Percentiles rank a stretch among this genome's conserved stretches.
Evolutionary conservation across 2,888 invertebrate species (phyloP).

Genomic region (Eristalis intricaria): DNA sequence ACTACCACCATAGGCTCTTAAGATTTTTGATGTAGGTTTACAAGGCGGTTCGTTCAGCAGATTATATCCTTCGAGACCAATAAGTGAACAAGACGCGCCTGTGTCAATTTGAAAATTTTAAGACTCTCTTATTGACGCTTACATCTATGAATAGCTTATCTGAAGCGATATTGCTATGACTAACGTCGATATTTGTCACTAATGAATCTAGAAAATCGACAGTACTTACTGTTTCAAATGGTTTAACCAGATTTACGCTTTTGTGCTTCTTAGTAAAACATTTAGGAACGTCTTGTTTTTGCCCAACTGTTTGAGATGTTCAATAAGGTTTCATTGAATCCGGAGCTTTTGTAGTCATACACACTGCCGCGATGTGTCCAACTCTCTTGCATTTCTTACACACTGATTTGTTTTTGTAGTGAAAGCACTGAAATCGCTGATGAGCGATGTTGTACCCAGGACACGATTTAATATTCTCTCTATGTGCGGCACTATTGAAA

Average conservation of each 20-base stretch:
- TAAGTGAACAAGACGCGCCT: neutral
- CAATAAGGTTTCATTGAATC: too few species aligned
- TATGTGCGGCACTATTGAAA: neutral
- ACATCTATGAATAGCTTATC: neutral
- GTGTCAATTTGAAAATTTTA: constrained; percentile 19
- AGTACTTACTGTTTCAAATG: constrained; percentile 24
- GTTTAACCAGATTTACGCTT: neutral
- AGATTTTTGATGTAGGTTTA: too few species aligned
- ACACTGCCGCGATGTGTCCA: constrained; percentile 12
- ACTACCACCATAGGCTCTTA: too few species aligned
- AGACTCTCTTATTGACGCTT: neutral
- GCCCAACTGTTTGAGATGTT: too few species aligned
- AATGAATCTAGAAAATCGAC: constrained; percentile 27
- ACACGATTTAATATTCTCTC: constrained; percentile 18
- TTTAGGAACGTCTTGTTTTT: too few species aligned
- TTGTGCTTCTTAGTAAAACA: neutral
- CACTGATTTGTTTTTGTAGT: constrained; percentile 28
- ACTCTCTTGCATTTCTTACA: neutral
- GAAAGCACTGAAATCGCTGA: constrained; percentile 10
- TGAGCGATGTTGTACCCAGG: constrained; percentile 8
- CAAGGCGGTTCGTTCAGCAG: neutral
- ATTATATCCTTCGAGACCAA: neutral
- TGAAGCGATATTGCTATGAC: neutral
- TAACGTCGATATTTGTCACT: neutral
- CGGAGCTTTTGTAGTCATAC: neutral